Base-by-base conservation (phyloP, 1,140 invertebrate species). In the Chironomus tepperi region DNA sequence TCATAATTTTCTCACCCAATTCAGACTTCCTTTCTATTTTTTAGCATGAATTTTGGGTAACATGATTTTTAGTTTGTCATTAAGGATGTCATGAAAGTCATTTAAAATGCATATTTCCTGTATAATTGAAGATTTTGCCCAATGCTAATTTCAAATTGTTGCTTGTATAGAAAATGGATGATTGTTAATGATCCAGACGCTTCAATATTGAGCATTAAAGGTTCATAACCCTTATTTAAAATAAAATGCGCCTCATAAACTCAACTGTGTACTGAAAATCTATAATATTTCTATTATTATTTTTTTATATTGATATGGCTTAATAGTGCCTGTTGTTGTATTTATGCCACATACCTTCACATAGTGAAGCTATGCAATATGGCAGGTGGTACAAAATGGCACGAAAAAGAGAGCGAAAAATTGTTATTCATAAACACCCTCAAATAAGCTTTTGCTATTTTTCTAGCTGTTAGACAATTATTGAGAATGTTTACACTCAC, bases 401-500 rank as follows among this genome's bases (percentile, higher is more conserved):
- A 57, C 47, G 12, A 57, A 57, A 57, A 57, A n/a, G 47, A 57
- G 47, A 57, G n/a, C 47, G n/a, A 57, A 15, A 57, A n/a, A n/a
- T n/a, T n/a, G 47, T n/a, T 57, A 57, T 57, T 15, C 47, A 57
- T 57, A 57, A 57, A 57, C 47, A 57, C 47, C 47, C 47, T 57
- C 43, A 47, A 10, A 10, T 47, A 47, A 3, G 43, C 43, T 5
- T 47, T n/a, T 57, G 47, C n/a, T 57, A 57, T 57, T 5, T 12
- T 5, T 5, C 10, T 12, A 5, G 12, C n/a, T 57, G 12, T 57
- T 57, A 57, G 47, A 57, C 47, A 57, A 57, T 57, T 5, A 57
- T 57, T 57, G 47, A 57, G 47, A 57, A 57, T 57, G 47, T 57
- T 57, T 57, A 57, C 47, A 57, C 47, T 57, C 47, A 57, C 47